Evolutionary conservation across 1,140 invertebrate genomes (phyloP), one percentile per base, ranked within the genome.

Genomic region (Chironomus tepperi): DNA sequence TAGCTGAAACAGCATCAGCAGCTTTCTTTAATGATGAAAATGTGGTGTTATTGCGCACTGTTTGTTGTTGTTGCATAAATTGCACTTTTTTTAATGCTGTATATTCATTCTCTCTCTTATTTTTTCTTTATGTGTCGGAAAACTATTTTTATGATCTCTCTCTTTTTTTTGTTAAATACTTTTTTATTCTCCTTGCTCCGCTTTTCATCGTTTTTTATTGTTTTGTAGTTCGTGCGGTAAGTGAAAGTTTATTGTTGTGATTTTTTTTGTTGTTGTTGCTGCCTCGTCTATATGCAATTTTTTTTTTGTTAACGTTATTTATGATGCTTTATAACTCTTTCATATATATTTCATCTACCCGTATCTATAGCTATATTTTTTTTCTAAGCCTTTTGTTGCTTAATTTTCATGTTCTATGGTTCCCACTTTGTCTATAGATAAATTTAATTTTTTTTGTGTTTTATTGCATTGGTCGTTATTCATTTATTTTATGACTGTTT

Each of bases 61-160:
- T 57, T 57, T n/a, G n/a, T 57, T 57, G n/a, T 57, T 57, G 47
- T 57, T 57, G 47, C 47, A 57, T 57, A 57, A 57, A 57, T 57
- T 57, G 47, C 47, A 57, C 47, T 57, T 57, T 57, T 47, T 57
- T 57, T 15, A n/a, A n/a, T n/a, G n/a, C n/a, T n/a, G n/a, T n/a
- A 57, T n/a, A n/a, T n/a, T 57, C n/a, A n/a, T 15, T 57, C 12
- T 57, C n/a, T 12, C 5, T 57, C 12, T 57, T 57, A n/a, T n/a
- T n/a, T n/a, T n/a, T n/a, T n/a, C n/a, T n/a, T n/a, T n/a, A 57
- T 57, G 47, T 57, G 47, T n/a, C 24, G 24, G 24, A 34, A 34
- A 34, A 34, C 12, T 57, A 57, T n/a, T 57, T 57, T 57, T 57
- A 57, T 57, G 47, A 57, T 57, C n/a, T 57, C 47, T 57, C 47